Conservation (phyloP, 2,888 invertebrate species). For the Conops quadrifasciatus region DNA sequence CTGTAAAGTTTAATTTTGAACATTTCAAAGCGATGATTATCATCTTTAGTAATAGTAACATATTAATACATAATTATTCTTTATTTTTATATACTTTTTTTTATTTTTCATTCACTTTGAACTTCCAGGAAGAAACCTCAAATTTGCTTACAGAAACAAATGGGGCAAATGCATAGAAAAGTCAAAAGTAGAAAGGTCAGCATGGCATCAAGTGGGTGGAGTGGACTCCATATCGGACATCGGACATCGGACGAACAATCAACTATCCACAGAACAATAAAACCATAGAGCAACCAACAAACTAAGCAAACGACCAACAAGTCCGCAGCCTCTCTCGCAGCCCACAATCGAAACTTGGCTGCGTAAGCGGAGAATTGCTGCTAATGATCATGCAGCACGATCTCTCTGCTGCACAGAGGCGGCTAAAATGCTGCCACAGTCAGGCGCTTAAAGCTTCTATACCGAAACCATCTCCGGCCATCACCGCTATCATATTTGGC, state of each 20-base stretch:
- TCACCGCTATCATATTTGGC: no score
- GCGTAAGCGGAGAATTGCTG: constrained; percentile 16
- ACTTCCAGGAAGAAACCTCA: constrained; percentile 14
- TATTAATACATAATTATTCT: no score
- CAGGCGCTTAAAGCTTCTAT: not conserved
- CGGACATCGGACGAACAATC: no score
- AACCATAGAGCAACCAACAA: not conserved
- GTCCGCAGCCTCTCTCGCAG: constrained; percentile 5
- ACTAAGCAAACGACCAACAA: not conserved
- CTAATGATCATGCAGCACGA: constrained; percentile 32
- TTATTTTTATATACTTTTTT: no score
- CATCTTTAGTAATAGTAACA: no score
- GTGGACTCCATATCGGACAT: not conserved
- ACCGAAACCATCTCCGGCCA: no score
- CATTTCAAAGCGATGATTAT: no score
- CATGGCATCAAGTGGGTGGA: constrained; percentile 27
- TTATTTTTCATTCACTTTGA: no score
- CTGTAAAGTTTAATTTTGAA: no score
- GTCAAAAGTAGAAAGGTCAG: no score
- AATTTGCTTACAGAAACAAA: constrained; percentile 25
- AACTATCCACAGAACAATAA: not conserved
- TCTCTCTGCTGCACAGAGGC: constrained; percentile 1
- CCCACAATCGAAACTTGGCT: constrained; percentile 5
- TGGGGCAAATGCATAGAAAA: not conserved
- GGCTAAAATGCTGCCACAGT: no score